Evolutionary conservation across 1,140 invertebrate genomes (phyloP), one percentile per base, ranked within the genome.

Genomic region (Sitophilus oryzae): DNA sequence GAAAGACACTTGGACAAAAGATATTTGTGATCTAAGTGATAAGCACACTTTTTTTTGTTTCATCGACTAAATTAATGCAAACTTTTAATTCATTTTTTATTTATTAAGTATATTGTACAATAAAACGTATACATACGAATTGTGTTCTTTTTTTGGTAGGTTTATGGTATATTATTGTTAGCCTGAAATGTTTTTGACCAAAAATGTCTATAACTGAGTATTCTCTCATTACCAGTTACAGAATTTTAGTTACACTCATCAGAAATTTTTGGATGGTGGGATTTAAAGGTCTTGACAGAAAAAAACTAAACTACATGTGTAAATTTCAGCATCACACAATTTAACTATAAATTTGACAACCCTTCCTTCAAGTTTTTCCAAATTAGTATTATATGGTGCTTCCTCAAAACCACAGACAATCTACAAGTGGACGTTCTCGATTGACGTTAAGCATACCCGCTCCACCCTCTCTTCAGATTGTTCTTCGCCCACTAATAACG

Each of bases 321-420:
- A n/a, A n/a, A n/a, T n/a, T n/a, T n/a, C n/a, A n/a, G n/a, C n/a
- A n/a, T n/a, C n/a, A n/a, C n/a, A n/a, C n/a, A n/a, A n/a, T n/a
- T n/a, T n/a, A n/a, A n/a, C n/a, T n/a, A n/a, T n/a, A n/a, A n/a
- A n/a, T n/a, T n/a, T n/a, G n/a, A n/a, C n/a, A n/a, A n/a, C n/a
- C n/a, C n/a, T n/a, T n/a, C n/a, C n/a, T n/a, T n/a, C n/a, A n/a
- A n/a, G n/a, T n/a, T n/a, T n/a, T n/a, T n/a, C n/a, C n/a, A n/a
- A n/a, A n/a, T n/a, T n/a, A 5, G 11, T 11, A 11, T n/a, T n/a
- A n/a, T n/a, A n/a, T 94, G 91, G 89, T 80, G 87, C 65, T 79
- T 81, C 69, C 72, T 86, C 64, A 75, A 76, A 53, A 65, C 71
- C 5, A 71, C 56, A 19, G 66, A 68, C 21, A 67, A 71, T 42